Base-by-base conservation (phyloP, 2,888 invertebrate species). In the Entomobrya multifasciata region DNA sequence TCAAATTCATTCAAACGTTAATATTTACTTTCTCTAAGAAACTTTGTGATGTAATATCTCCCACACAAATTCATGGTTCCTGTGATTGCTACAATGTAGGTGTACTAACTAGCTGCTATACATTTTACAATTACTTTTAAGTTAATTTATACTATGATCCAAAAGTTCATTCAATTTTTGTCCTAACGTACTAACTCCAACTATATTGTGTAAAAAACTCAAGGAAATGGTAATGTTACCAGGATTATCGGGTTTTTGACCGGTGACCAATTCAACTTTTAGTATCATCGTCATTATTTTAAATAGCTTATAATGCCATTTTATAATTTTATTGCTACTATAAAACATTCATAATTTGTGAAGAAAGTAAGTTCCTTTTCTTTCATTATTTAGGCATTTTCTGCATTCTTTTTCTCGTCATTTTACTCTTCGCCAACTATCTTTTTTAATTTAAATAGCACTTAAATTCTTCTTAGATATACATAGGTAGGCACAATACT, bases 391-490 rank as follows among this genome's bases (percentile, higher is more conserved):
- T 72, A 47, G 27, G 47, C 72, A 27, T 27, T 1, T n/a, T 3
- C n/a, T 72, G 11, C 22, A 15, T 22, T 27, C 49, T 49, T 72
- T 72, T 57, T 41, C 41, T 2, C 62, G 30, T 62, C 62, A 62
- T 62, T 62, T 62, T 2, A 41, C 30, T 55, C 20, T n/a, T n/a
- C n/a, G n/a, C n/a, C 44, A 20, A 20, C 22, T 76, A 27, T 55
- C 36, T 41, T 22, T n/a, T 76, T 57, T 76, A 76, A 76, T 76
- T 76, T 76, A 22, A 36, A 76, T 20, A 57, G 57, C 57, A 55
- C 76, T 55, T 76, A 20, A 52, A 76, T n/a, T n/a, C n/a, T n/a
- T n/a, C n/a, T n/a, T n/a, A n/a, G n/a, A n/a, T n/a, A n/a, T n/a
- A n/a, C n/a, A n/a, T n/a, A n/a, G n/a, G n/a, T n/a, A n/a, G n/a